phyloP scores from a whole-genome alignment of 2,888 invertebrate genomes.

The Argynnis bischoffii region DNA sequence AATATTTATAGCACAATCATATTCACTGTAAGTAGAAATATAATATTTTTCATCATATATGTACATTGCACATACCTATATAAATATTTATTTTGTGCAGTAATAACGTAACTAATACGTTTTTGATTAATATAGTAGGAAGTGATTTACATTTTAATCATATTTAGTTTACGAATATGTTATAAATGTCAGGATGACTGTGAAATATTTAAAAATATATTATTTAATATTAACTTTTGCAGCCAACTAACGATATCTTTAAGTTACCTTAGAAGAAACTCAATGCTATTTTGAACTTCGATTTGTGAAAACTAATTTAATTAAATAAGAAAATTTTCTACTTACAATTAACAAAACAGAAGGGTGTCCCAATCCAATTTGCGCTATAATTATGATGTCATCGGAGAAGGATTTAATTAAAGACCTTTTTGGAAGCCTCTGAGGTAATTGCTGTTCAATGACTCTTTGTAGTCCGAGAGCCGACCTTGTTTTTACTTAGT shows the following conservation, averaged over 20 bases:
- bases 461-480: conserved; percentile 77
- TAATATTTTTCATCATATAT: no score
- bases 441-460: conserved; percentile 80
- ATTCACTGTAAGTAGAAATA: neutral
- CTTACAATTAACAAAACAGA: conserved; percentile 77
- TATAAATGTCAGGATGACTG: no score
- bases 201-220: neutral
- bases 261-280: conserved; percentile 13
- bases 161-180: no score
- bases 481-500: conserved; percentile 61
- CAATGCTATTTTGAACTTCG: conserved; percentile 27
- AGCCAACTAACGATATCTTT: neutral
- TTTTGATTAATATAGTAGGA: no score
- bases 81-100: no score
- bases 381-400: conserved; percentile 80
- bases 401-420: conserved; percentile 82
- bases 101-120: no score
- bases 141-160: no score
- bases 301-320: conserved; percentile 58
- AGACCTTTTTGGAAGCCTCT: conserved; percentile 76
- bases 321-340: conserved; percentile 66
- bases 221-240: neutral
- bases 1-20: neutral
- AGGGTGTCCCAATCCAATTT: conserved; percentile 75
- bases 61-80: no score